A percentile compares a stretch with the other conserved stretches of the same genome.
These are phyloP conservation scores for Drosophila kepulauana DNA, from an alignment of 1,140 invertebrate species.

Conservation along the genomic window DNA sequence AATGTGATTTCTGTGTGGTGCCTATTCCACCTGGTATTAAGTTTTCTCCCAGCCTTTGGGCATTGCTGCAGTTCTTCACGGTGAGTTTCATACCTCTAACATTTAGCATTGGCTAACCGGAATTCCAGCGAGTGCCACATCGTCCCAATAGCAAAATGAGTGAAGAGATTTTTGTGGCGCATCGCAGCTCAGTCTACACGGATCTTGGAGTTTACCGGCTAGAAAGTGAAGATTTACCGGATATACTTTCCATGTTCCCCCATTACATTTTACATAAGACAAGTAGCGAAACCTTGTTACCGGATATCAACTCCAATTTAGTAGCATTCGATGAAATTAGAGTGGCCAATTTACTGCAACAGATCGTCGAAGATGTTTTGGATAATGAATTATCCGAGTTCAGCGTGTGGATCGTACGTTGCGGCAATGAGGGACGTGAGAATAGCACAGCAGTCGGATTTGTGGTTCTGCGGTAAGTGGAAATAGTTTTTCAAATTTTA, in stretches of 20 bases:
- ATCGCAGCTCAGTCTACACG: constrained; percentile 61
- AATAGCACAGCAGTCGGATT: constrained; percentile 59
- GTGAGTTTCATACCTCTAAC: constrained; percentile 26
- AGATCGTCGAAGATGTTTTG: constrained; percentile 24
- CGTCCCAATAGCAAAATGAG: constrained; percentile 43
- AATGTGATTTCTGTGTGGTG: constrained; percentile 61
- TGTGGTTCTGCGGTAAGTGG: constrained; percentile 49
- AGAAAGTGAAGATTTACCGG: constrained; percentile 32
- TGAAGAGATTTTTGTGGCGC: constrained; percentile 55
- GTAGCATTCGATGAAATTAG: neutral
- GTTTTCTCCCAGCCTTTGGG: constrained; percentile 16
- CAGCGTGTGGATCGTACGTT: constrained; percentile 47
- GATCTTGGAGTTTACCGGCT: constrained; percentile 44
- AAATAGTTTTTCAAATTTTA: neutral
- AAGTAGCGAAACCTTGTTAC: neutral
- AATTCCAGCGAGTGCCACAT: constrained; percentile 40
- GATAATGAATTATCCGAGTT: constrained; percentile 38
- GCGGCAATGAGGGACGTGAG: constrained; percentile 21
- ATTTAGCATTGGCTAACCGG: no score
- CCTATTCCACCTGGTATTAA: constrained; percentile 25
- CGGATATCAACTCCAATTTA: neutral
- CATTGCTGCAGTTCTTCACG: constrained; percentile 52
- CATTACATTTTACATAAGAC: neutral
- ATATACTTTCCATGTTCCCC: constrained; percentile 24
- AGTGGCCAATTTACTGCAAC: neutral